phyloP scores from a whole-genome alignment of 1,140 invertebrate genomes.

The Dendrolimus punctatus region DNA sequence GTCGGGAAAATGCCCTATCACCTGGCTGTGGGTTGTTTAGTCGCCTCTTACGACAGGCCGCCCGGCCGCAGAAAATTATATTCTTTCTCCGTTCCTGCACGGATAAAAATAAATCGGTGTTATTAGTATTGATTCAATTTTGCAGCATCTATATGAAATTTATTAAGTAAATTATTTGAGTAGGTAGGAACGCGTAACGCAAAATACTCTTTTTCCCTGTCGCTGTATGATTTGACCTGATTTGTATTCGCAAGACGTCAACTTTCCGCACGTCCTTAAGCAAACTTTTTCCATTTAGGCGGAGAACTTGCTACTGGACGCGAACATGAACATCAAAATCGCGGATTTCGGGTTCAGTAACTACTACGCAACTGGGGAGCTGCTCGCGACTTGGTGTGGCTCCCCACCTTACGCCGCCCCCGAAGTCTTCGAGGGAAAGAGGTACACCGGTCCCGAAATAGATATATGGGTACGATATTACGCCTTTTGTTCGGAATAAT shows the following conservation, averaged over 20 bases:
- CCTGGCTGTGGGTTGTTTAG: too few species aligned
- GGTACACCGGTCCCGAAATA: slow-evolving; percentile 96
- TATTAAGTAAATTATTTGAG: too few species aligned
- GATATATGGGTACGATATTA: slow-evolving; percentile 91
- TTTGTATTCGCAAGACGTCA: slow-evolving; percentile 2
- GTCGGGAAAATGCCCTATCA: too few species aligned
- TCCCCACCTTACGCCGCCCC: slow-evolving; percentile 98
- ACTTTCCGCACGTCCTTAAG: slow-evolving; percentile 1
- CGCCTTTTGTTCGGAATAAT: slow-evolving; percentile 10
- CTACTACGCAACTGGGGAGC: slow-evolving; percentile 87
- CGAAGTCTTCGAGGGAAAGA: slow-evolving; percentile 96
- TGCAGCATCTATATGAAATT: too few species aligned
- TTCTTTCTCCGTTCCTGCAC: too few species aligned
- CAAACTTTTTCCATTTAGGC: slow-evolving; percentile 74
- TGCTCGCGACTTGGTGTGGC: slow-evolving; percentile 95
- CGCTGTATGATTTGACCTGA: neutral
- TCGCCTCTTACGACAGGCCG: too few species aligned
- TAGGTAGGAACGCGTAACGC: neutral
- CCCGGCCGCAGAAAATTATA: too few species aligned
- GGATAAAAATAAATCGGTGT: too few species aligned
- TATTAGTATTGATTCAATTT: too few species aligned
- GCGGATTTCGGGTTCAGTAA: slow-evolving; percentile 98
- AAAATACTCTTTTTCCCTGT: slow-evolving; percentile 1
- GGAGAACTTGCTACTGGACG: slow-evolving; percentile 96
- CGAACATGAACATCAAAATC: slow-evolving; percentile 96